phyloP scores from a whole-genome alignment of 2,888 invertebrate genomes.

The Cephus nigrinus region DNA sequence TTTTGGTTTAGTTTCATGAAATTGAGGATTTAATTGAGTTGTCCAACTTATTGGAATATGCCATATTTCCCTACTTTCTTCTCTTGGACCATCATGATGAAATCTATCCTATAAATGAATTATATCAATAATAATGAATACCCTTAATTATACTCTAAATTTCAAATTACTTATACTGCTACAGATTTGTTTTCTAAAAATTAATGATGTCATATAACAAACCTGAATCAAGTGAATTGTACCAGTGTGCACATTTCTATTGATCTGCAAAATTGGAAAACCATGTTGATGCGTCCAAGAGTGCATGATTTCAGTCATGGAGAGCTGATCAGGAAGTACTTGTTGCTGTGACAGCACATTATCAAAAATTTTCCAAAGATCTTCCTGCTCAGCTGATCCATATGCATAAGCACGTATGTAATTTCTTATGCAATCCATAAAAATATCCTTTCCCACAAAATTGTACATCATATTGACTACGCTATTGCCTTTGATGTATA shows the following conservation, averaged over 20 bases:
- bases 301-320: conserved; percentile 74
- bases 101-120: conserved; percentile 37
- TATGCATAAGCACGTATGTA: conserved; percentile 70
- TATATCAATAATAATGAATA: conserved; percentile 9
- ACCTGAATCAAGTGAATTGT: conserved; percentile 65
- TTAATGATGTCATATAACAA: conserved; percentile 12
- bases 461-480: conserved; percentile 79
- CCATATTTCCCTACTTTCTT: conserved; percentile 60
- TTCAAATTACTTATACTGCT: neutral
- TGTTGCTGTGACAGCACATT: conserved; percentile 72
- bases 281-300: conserved; percentile 77
- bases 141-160: neutral
- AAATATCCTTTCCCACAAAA: conserved; percentile 74
- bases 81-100: conserved; percentile 33
- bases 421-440: conserved; percentile 69
- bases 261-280: conserved; percentile 74
- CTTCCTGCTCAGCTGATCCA: conserved; percentile 73
- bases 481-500: conserved; percentile 76
- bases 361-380: conserved; percentile 71
- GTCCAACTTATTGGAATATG: conserved; percentile 69
- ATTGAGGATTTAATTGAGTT: conserved; percentile 51
- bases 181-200: neutral
- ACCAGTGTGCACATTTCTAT: conserved; percentile 63
- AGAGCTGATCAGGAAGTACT: conserved; percentile 61
- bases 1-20: conserved; percentile 62